Conservation (phyloP, 2,113 vertebrate species). For the Nipponia nippon region DNA sequence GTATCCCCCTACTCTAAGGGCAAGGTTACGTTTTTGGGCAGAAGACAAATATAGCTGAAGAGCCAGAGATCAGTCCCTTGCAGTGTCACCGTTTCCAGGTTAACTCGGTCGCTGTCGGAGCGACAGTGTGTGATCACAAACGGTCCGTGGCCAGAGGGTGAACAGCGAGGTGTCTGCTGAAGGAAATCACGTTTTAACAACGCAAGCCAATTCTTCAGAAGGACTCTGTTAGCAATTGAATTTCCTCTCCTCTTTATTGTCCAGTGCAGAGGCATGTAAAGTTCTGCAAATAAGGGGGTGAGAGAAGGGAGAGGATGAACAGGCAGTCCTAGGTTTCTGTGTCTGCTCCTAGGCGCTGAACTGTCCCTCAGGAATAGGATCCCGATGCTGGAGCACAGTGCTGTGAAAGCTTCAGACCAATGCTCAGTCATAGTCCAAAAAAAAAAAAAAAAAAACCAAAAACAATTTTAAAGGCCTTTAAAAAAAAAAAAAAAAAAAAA, state of each 20-base stretch:
- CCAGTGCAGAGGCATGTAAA: neutral
- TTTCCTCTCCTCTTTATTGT: neutral
- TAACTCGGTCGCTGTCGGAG: neutral
- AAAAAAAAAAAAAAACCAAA: too few species aligned
- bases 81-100: neutral
- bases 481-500: neutral
- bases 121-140: neutral
- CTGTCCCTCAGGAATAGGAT: neutral
- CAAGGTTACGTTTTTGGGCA: neutral
- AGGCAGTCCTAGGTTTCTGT: too few species aligned
- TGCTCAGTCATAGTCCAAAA: too few species aligned
- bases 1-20: neutral
- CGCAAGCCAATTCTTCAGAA: neutral
- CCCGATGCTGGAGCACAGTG: accelerated
- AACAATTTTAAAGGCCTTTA: too few species aligned
- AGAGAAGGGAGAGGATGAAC: neutral
- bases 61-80: neutral
- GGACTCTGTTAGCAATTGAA: neutral
- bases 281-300: neutral
- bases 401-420: neutral
- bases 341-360: neutral
- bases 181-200: neutral
- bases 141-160: neutral
- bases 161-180: neutral
- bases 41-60: neutral